A percentile compares a stretch with the other conserved stretches of the same genome.
Evolutionary conservation across 2,797 vertebrate genomes (phyloP).

Genomic region (Onychomys arenicola): DNA sequence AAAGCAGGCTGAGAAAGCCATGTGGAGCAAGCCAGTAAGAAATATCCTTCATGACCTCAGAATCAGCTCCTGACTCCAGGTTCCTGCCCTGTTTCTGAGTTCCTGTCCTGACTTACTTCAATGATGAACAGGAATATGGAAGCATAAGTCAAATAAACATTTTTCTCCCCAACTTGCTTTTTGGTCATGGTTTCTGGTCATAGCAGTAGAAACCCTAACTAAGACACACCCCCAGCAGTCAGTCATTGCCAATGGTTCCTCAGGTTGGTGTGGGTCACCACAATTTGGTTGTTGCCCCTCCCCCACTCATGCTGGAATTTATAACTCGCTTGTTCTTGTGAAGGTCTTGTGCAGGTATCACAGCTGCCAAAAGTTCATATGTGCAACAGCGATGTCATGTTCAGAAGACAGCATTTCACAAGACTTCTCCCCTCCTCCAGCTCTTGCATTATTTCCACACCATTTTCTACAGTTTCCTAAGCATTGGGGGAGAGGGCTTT

Average conservation of each 20-base stretch:
- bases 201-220: background rate
- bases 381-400: background rate
- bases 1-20: background rate
- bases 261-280: background rate
- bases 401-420: background rate
- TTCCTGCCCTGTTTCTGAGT: background rate
- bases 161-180: background rate
- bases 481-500: no score
- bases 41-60: background rate
- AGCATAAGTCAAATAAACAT: background rate
- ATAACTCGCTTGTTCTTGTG: background rate
- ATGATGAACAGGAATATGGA: background rate
- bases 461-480: background rate
- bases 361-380: background rate
- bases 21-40: background rate
- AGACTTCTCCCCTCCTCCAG: no score
- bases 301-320: background rate
- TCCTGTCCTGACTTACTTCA: background rate
- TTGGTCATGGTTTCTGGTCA: background rate
- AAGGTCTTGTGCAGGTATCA: background rate
- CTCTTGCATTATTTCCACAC: no score
- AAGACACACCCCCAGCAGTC: background rate
- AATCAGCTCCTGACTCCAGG: background rate
- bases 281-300: background rate
- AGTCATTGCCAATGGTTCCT: background rate